These are phyloP conservation scores for Brachycybe producta DNA, from an alignment of 2,888 invertebrate species.

Conservation along the genomic window DNA sequence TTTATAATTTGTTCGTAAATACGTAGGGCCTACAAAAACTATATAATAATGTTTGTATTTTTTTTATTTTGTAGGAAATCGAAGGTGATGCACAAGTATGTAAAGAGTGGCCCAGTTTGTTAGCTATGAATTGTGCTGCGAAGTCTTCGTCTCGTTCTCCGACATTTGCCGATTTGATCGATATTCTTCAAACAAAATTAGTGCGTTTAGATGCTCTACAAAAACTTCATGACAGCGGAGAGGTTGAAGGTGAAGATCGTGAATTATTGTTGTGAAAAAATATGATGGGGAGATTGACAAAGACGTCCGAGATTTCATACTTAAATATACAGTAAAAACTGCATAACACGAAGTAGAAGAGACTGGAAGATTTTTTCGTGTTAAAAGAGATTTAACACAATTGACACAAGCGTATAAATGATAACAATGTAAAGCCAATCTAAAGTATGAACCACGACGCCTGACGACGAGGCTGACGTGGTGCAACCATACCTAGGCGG, in stretches of 20 bases:
- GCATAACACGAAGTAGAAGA: too few species aligned
- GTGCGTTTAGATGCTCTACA: neutral
- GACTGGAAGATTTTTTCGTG: neutral
- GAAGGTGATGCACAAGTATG: conserved; percentile 1
- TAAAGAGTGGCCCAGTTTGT: neutral
- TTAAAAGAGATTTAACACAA: neutral
- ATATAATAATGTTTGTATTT: neutral
- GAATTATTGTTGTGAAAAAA: neutral
- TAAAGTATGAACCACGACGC: too few species aligned
- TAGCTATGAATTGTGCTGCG: neutral
- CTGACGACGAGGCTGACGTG: too few species aligned
- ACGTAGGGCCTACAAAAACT: too few species aligned
- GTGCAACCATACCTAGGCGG: too few species aligned
- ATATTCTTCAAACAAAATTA: neutral
- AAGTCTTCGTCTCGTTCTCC: neutral
- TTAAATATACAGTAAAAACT: too few species aligned
- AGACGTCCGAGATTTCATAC: too few species aligned
- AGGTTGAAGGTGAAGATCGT: neutral
- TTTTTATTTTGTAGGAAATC: conserved; percentile 12
- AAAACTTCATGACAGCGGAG: neutral
- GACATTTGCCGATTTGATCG: neutral
- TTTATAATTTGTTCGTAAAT: too few species aligned
- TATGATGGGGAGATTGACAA: too few species aligned
- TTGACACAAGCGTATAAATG: too few species aligned
- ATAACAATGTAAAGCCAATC: neutral